These are phyloP conservation scores for Arge pagana DNA, from an alignment of 2,888 invertebrate genomes.

Conservation along the genomic window DNA sequence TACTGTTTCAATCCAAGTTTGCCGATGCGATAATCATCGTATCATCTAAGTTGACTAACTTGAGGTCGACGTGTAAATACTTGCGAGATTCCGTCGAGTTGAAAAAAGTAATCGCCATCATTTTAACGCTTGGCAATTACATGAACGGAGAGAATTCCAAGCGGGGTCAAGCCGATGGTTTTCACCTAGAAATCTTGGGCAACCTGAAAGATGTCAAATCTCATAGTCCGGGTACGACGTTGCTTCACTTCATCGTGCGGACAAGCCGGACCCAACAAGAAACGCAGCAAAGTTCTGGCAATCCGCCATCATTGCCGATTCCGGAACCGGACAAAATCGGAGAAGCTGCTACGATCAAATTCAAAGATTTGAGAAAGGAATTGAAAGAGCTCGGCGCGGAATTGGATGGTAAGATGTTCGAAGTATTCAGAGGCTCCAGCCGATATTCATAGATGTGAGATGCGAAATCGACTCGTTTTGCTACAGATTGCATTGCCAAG, in stretches of 20 bases:
- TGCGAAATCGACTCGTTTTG: too few relatives aligned
- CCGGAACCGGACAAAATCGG: slow-evolving; percentile 91
- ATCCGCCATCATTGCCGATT: slow-evolving; percentile 72
- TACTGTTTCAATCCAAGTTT: slow-evolving; percentile 92
- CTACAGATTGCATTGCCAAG: slow-evolving; percentile 74
- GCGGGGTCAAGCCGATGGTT: slow-evolving; percentile 95
- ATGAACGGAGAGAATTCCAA: slow-evolving; percentile 96
- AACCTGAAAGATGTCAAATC: slow-evolving; percentile 93
- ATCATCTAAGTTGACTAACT: slow-evolving; percentile 81
- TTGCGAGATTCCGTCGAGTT: slow-evolving; percentile 76
- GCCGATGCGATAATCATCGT: slow-evolving; percentile 82
- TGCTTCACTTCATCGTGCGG: slow-evolving; percentile 88
- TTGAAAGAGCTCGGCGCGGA: slow-evolving; percentile 68
- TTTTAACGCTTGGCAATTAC: slow-evolving; percentile 91
- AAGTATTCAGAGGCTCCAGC: too few relatives aligned
- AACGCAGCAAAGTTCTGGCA: slow-evolving; percentile 64
- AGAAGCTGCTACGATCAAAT: slow-evolving; percentile 81
- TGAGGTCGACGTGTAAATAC: slow-evolving; percentile 83
- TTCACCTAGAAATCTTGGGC: slow-evolving; percentile 88
- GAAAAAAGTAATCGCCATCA: slow-evolving; percentile 83
- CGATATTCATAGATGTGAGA: too few relatives aligned
- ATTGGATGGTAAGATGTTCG: slow-evolving; percentile 61
- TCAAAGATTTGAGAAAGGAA: slow-evolving; percentile 78
- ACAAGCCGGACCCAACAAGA: slow-evolving; percentile 70
- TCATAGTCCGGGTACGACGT: slow-evolving; percentile 71